A percentile compares a stretch with the other conserved stretches of the same genome.
phyloP scores from a whole-genome alignment of 2,888 invertebrate species.

The Lasioglossum oenotherae region DNA sequence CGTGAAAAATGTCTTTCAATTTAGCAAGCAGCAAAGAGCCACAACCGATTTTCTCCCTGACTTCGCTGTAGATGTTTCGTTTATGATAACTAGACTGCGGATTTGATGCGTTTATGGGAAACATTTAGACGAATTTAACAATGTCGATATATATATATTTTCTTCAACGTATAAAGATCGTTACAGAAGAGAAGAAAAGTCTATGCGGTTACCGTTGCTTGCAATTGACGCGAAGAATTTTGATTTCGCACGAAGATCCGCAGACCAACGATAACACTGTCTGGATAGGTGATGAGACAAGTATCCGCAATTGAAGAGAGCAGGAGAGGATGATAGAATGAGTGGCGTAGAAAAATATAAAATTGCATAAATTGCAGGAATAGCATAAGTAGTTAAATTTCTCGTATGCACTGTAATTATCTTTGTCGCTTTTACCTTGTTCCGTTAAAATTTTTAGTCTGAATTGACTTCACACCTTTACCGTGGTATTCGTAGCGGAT shows the following conservation, averaged over 20 bases:
- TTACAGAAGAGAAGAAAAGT: too few species aligned
- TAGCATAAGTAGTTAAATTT: conserved; percentile 73
- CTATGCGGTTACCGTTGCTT: too few species aligned
- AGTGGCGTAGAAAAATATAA: conserved; percentile 83
- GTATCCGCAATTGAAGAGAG: conserved; percentile 5
- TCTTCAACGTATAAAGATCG: too few species aligned
- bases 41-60: not conserved
- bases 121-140: too few species aligned
- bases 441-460: conserved; percentile 24
- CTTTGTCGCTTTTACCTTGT: conserved; percentile 13
- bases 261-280: not conserved
- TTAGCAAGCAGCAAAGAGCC: not conserved
- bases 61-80: not conserved
- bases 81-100: too few species aligned
- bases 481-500: conserved; percentile 18
- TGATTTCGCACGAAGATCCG: too few species aligned
- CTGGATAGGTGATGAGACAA: not conserved
- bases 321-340: conserved; percentile 47
- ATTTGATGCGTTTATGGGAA: too few species aligned
- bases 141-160: too few species aligned
- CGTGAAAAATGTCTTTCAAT: not conserved
- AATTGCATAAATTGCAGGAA: conserved; percentile 77
- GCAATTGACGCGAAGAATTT: too few species aligned
- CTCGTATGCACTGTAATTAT: conserved; percentile 61
- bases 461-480: conserved; percentile 51